Evolutionary conservation across 2,113 vertebrate genomes (phyloP), one percentile per base, ranked within the genome.

Genomic region (Okapia johnstoni): DNA sequence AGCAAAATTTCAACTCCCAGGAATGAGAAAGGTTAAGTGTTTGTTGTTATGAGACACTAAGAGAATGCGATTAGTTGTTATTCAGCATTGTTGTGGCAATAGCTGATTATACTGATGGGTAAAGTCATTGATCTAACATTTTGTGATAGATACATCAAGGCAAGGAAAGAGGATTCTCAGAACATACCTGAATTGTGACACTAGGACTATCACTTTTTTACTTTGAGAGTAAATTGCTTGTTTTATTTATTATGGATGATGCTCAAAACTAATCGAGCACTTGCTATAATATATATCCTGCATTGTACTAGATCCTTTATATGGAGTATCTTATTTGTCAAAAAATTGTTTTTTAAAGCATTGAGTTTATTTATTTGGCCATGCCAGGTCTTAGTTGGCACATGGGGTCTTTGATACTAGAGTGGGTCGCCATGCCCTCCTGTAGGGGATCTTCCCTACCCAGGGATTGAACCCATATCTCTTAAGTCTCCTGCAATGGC

Each of bases 361-460:
- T 43, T 43, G 11, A 76, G 11, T 76, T 76, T 76, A 26, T 76
- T 43, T 76, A 76, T 76, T 76, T 43, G 40, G 15, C 70, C 40
- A 26, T 76, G 23, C 70, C 40, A 76, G 23, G 40, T 76, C 70
- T 76, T 76, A 43, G 23, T 15, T 76, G 70, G 70, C 12, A 76
- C 23, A 43, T 26, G 40, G 12, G 40, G 14, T 76, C 70, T 43
- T 76, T 12, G 26, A 2, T 73, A 40, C 1, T 73, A 5, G 66
- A 73, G 5, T 40, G 66, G 66, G 66, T 40, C 2, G 0, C n/a
- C 19, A 73, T 2, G 66, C 10, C 19, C n/a, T 40, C n/a, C n/a
- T 73, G 10, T 73, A 73, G 19, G n/a, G 9, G n/a, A 40, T 73
- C 66, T 10, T 73, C n/a, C 21, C 0, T 0, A 6, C 0, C n/a